These are phyloP conservation scores for Andricus quercusramuli DNA, from an alignment of 2,888 invertebrate genomes.

Conservation along the genomic window DNA sequence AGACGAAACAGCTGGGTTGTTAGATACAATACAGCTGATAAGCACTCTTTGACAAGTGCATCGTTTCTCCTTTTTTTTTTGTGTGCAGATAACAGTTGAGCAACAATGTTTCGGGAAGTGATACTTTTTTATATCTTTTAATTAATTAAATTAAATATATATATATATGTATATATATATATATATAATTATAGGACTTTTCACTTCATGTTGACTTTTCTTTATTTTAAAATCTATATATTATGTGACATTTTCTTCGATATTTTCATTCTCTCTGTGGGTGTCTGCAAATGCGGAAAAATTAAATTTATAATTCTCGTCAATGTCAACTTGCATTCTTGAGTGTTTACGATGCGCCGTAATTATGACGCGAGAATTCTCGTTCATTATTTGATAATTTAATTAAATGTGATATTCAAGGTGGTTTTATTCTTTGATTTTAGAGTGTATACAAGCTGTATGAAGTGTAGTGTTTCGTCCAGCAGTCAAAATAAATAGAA, in stretches of 20 bases:
- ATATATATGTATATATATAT: background rate
- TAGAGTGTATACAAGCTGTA: background rate
- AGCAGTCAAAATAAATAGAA: too few relatives aligned
- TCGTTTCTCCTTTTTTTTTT: constrained; percentile 16
- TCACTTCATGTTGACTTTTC: background rate
- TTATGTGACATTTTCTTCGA: background rate
- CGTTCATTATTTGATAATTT: constrained; percentile 10
- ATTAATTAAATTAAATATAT: background rate
- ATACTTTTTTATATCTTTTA: background rate
- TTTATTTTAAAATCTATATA: background rate
- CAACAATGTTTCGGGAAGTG: background rate
- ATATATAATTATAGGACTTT: background rate
- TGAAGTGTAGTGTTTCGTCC: background rate
- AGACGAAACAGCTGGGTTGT: constrained; percentile 61
- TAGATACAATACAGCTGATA: constrained; percentile 60
- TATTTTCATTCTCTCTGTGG: background rate
- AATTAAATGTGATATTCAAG: background rate
- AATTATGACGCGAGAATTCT: constrained; percentile 3
- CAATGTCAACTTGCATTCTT: constrained; percentile 12
- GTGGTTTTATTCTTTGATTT: background rate
- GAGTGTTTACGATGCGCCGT: background rate
- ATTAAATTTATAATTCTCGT: background rate
- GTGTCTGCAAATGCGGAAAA: background rate
- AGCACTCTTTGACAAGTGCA: constrained; percentile 52
- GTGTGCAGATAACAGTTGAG: constrained; percentile 11